A percentile compares a stretch with the other conserved stretches of the same genome.
Conservation (phyloP, 2,797 vertebrate species). For the Coranthus polyacanthus region DNA sequence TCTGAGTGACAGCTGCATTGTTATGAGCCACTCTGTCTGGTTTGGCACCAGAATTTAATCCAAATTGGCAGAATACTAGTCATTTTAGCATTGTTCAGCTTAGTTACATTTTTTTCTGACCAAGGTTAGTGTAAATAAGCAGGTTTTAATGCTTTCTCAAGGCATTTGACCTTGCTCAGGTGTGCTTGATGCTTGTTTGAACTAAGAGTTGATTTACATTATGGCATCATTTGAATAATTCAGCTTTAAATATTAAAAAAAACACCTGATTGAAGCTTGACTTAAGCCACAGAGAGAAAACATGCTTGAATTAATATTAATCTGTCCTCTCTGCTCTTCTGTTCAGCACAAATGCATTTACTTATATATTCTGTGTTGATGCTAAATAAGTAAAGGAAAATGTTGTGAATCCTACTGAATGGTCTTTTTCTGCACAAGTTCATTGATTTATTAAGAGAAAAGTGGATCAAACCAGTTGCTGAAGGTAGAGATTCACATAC, state of each 20-base stretch:
- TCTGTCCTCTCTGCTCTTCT: slow-evolving; percentile 9
- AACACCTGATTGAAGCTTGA: neutral
- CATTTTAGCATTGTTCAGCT: slow-evolving; percentile 15
- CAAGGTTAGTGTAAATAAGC: slow-evolving; percentile 29
- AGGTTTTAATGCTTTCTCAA: slow-evolving; percentile 10
- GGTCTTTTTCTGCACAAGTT: no score
- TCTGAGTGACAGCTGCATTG: slow-evolving; percentile 27
- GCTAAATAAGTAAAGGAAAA: neutral
- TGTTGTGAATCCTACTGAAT: no score
- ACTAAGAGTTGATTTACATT: slow-evolving; percentile 5
- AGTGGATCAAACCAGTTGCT: no score
- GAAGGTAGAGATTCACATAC: no score
- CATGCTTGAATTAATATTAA: slow-evolving; percentile 9
- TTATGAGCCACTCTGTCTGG: slow-evolving; percentile 9
- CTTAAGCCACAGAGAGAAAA: slow-evolving; percentile 32
- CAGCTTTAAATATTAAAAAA: slow-evolving; percentile 3
- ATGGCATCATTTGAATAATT: slow-evolving; percentile 40
- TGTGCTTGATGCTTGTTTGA: slow-evolving; percentile 8
- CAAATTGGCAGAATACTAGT: slow-evolving; percentile 16
- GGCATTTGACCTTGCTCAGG: slow-evolving; percentile 9
- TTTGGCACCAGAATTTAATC: slow-evolving; percentile 28
- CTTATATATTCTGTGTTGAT: neutral
- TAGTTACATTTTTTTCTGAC: slow-evolving; percentile 15
- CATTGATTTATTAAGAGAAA: no score
- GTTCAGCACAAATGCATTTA: neutral